phyloP scores from a whole-genome alignment of 2,797 vertebrate genomes.

The Adrianichthys oophorus region DNA sequence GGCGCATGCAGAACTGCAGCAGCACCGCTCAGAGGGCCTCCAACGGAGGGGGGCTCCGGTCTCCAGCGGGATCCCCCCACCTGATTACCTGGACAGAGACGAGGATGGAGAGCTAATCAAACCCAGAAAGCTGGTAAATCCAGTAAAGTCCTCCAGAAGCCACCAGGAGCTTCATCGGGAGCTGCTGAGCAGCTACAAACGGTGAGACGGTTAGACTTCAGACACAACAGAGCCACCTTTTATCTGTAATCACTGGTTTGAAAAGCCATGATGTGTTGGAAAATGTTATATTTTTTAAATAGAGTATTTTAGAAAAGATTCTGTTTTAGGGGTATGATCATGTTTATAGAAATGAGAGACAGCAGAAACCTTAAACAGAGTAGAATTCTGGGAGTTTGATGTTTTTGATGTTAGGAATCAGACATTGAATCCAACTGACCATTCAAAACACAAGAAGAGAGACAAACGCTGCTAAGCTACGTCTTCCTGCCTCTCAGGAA shows the following conservation, averaged over 20 bases:
- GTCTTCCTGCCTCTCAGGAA: conserved; percentile 20
- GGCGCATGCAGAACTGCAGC: conserved; percentile 86
- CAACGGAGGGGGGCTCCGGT: conserved; percentile 58
- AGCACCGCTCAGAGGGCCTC: conserved; percentile 35
- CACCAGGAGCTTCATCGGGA: conserved; percentile 95
- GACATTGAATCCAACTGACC: too few species aligned
- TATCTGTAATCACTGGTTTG: too few species aligned
- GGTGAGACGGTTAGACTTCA: conserved; percentile 58
- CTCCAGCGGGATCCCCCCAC: conserved; percentile 78
- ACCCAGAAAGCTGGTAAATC: conserved; percentile 93
- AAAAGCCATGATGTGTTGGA: too few species aligned
- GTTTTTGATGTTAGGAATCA: too few species aligned
- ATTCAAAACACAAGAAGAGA: not conserved
- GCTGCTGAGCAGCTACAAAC: conserved; percentile 90
- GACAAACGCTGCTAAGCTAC: conserved; percentile 45
- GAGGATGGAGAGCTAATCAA: conserved; percentile 90
- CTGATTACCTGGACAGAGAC: conserved; percentile 81
- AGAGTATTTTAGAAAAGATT: too few species aligned
- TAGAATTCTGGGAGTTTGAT: too few species aligned
- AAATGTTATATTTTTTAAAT: too few species aligned
- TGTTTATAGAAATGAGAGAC: too few species aligned
- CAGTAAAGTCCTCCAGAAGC: conserved; percentile 91
- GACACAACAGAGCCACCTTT: too few species aligned
- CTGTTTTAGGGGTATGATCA: too few species aligned
- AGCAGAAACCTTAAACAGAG: too few species aligned